Base-by-base conservation (phyloP, 2,888 invertebrate species). In the Loripinus fragilis region DNA sequence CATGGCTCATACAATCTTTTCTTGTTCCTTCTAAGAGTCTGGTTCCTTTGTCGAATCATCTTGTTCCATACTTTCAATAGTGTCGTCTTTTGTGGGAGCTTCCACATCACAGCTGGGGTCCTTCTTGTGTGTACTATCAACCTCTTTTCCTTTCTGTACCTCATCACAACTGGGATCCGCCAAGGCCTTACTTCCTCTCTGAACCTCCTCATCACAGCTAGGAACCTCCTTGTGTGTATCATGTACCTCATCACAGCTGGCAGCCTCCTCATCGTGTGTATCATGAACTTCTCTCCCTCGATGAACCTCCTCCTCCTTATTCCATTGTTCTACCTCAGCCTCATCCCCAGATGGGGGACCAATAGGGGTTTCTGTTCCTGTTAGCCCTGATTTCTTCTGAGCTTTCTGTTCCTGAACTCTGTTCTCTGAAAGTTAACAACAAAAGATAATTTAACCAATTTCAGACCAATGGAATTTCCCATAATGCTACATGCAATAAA, bases 261-360 rank as follows among this genome's bases (percentile, higher is more conserved):
- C n/a, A 3, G 42, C 8, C 2, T 67, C 75, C n/a, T 30, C 67
- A n/a, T 60, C 64, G 41, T 42, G 60, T 45, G 15, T 23, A n/a
- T 80, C 80, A 65, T 78, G 78, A 23, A 45, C 80, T 35, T 83
- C 83, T 25, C 55, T 68, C 35, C 76, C 74, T 30, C 83, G 65
- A 7, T 73, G 78, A 23, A 42, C 81, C 52, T 76, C 76, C 0
- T 55, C 60, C 25, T 71, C 80, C 10, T 76, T 71, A 38, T 74
- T 78, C 80, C 83, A 80, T 52, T 83, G 73, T 42, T 74, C 76
- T n/a, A 80, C 20, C 33, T 83, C 81, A 8, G 74, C 83, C 67
- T 83, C 80, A 30, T 83, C 83, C 42, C 79, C 81, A 20, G 83
- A 80, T 8, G 75, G 71, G 12, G 71, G 48, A 60, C 75, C 80